These are phyloP conservation scores for Synergus gifuensis DNA, from an alignment of 2,888 invertebrate genomes.

Conservation along the genomic window DNA sequence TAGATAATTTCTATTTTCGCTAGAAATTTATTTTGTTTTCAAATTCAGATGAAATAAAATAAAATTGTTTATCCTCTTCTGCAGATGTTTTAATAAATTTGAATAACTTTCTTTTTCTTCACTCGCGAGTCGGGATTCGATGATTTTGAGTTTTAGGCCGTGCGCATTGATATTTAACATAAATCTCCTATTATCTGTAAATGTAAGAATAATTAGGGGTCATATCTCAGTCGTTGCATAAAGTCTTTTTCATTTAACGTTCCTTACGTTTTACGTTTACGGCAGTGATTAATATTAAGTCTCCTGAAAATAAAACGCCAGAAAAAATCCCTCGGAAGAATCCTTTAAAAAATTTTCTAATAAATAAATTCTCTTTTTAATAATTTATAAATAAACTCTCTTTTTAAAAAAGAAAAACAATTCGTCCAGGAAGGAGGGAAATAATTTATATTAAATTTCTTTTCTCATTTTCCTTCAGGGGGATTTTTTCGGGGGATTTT, in stretches of 20 bases:
- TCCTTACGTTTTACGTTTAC: slow-evolving; percentile 4
- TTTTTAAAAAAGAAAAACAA: slow-evolving; percentile 12
- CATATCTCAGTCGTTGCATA: slow-evolving; percentile 21
- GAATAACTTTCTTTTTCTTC: not conserved
- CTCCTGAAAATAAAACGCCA: not conserved
- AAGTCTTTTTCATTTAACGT: slow-evolving; percentile 5
- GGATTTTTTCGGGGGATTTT: not conserved
- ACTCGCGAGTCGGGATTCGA: slow-evolving; percentile 20
- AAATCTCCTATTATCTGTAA: not conserved
- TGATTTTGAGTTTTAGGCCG: slow-evolving; percentile 19
- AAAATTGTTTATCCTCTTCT: not conserved
- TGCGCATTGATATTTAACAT: not conserved
- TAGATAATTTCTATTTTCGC: too few species aligned
- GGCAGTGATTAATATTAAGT: slow-evolving; percentile 29
- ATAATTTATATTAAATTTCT: slow-evolving; percentile 3
- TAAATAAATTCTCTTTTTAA: slow-evolving; percentile 22
- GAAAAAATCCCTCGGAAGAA: not conserved
- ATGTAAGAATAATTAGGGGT: slow-evolving; percentile 1
- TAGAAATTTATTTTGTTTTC: too few species aligned
- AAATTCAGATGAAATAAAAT: too few species aligned
- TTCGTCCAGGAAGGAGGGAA: not conserved
- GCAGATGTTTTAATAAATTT: not conserved
- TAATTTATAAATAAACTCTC: slow-evolving; percentile 14
- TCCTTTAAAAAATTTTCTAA: not conserved
- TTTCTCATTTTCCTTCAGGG: not conserved